phyloP scores from a whole-genome alignment of 2,113 vertebrate species.

The Rattus norvegicus region DNA sequence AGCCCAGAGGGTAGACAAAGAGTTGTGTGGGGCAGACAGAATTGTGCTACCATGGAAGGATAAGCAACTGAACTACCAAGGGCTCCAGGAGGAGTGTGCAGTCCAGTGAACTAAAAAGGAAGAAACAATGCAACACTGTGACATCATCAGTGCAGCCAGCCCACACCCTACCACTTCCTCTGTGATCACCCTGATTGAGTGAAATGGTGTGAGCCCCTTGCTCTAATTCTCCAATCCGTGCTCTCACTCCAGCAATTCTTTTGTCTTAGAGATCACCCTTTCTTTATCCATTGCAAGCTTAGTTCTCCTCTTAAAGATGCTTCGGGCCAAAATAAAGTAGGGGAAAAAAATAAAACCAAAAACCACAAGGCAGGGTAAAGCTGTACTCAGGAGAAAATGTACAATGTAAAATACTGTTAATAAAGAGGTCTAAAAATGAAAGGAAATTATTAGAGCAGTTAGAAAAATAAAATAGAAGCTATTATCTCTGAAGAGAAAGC shows the following conservation, averaged over 20 bases:
- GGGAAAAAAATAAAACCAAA: background rate
- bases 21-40: background rate
- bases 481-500: background rate
- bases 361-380: background rate
- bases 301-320: background rate
- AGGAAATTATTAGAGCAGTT: background rate
- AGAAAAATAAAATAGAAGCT: background rate
- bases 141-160: background rate
- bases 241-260: background rate
- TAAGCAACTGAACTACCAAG: background rate
- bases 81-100: background rate
- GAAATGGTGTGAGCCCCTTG: background rate
- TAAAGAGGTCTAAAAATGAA: slow-evolving; percentile 19
- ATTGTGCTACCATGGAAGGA: background rate
- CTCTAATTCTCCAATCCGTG: background rate
- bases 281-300: background rate
- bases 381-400: background rate
- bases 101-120: background rate
- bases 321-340: background rate
- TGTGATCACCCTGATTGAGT: background rate
- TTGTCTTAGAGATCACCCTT: background rate
- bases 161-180: no score
- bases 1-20: background rate
- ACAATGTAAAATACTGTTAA: background rate
- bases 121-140: background rate